A percentile compares a stretch with the other conserved stretches of the same genome.
Evolutionary conservation across 1,140 invertebrate genomes (phyloP).

Genomic region (Anadara kagoshimensis): DNA sequence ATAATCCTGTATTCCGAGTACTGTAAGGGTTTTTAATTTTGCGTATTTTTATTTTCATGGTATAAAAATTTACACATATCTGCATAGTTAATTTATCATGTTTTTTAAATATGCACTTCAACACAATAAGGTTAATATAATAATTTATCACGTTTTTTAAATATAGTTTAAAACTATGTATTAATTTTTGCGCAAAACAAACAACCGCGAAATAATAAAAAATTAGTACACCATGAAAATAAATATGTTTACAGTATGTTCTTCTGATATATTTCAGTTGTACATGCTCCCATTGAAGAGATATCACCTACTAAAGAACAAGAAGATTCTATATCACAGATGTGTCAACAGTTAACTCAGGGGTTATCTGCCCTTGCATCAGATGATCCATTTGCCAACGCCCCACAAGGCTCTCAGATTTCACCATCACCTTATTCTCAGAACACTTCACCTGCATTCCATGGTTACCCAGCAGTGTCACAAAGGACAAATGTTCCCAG

Average conservation of each 20-base stretch:
- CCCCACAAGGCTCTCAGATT: conserved; percentile 14
- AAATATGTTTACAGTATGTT: not conserved
- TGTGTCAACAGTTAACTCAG: conserved; percentile 91
- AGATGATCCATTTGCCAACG: conserved; percentile 77
- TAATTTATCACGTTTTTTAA: no score
- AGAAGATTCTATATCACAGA: conserved; percentile 85
- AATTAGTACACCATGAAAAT: no score
- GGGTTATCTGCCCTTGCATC: conserved; percentile 86
- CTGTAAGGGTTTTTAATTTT: no score
- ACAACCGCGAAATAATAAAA: no score
- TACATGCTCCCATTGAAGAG: conserved; percentile 86
- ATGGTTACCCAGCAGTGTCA: conserved; percentile 3
- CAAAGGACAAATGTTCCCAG: not conserved
- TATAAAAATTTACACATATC: no score
- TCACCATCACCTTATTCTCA: conserved; percentile 44
- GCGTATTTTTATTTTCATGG: no score
- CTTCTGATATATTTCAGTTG: conserved; percentile 32
- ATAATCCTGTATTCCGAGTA: no score
- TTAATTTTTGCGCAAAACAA: no score
- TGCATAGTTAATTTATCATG: no score
- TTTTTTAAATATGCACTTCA: no score
- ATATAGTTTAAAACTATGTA: no score
- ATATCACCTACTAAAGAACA: conserved; percentile 79
- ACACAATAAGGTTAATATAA: no score
- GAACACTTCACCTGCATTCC: conserved; percentile 56